Conservation (phyloP, 2,888 invertebrate genomes). For the Dicranocentrus wangi region DNA sequence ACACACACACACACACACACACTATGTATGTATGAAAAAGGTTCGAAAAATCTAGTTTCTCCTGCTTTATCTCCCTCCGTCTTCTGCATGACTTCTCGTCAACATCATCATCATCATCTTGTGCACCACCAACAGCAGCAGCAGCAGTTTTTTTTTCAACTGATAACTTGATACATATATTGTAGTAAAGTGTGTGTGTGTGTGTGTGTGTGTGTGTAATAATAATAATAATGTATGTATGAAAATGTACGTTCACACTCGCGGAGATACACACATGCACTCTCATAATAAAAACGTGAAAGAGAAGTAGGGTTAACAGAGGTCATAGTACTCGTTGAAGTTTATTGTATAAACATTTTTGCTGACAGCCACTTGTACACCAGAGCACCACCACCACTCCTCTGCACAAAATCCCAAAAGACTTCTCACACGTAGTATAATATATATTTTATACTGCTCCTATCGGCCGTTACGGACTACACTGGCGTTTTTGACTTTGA, state of each 20-base stretch:
- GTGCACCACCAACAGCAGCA: no score
- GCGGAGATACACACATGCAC: not conserved
- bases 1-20: not conserved
- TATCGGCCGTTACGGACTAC: no score
- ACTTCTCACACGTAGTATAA: no score
- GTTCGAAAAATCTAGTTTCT: conserved; percentile 58
- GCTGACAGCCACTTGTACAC: conserved; percentile 44
- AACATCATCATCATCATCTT: conserved; percentile 38
- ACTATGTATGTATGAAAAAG: conserved; percentile 34
- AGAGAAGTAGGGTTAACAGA: conserved; percentile 63
- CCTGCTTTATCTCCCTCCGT: conserved; percentile 40
- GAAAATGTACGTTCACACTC: not conserved
- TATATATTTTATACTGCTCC: no score
- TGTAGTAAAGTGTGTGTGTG: not conserved
- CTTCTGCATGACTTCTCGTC: conserved; percentile 53
- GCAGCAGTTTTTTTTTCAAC: conserved; percentile 18
- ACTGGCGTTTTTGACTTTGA: no score
- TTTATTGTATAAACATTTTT: conserved; percentile 57
- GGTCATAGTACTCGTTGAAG: conserved; percentile 65
- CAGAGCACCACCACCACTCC: not conserved
- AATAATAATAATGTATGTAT: conserved; percentile 2
- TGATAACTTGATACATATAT: conserved; percentile 12
- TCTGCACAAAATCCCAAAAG: no score
- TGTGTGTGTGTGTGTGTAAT: not conserved
- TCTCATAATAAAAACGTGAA: conserved; percentile 45